These are phyloP conservation scores for Ctenicera cuprea DNA, from an alignment of 2,888 invertebrate species.

Conservation along the genomic window DNA sequence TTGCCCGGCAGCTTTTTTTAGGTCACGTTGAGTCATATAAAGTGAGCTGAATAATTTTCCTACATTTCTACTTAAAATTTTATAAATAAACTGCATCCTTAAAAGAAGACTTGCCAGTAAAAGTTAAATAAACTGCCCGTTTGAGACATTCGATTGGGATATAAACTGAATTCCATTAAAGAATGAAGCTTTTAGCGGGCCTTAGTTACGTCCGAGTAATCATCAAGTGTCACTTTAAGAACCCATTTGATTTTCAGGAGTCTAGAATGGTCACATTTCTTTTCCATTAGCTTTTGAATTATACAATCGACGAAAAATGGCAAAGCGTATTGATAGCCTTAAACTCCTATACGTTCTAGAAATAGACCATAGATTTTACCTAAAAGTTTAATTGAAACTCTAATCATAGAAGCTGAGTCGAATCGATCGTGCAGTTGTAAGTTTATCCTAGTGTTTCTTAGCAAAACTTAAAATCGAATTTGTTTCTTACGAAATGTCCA, in stretches of 20 bases:
- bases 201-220: constrained; percentile 52
- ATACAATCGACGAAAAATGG: constrained; percentile 59
- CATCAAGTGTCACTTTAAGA: constrained; percentile 52
- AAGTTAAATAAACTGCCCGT: constrained; percentile 29
- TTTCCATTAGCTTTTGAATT: constrained; percentile 67
- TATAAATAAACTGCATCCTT: constrained; percentile 13
- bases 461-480: too few relatives aligned
- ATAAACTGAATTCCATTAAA: constrained; percentile 51
- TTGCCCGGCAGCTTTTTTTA: not conserved
- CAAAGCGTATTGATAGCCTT: not conserved
- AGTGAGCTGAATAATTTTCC: not conserved
- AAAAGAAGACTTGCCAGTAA: constrained; percentile 20
- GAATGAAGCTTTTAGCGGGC: constrained; percentile 44
- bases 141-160: constrained; percentile 32
- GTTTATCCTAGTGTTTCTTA: too few relatives aligned
- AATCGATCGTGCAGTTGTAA: too few relatives aligned
- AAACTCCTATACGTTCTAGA: too few relatives aligned
- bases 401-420: too few relatives aligned
- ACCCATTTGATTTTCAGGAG: constrained; percentile 50
- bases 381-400: too few relatives aligned
- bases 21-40: not conserved
- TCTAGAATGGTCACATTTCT: constrained; percentile 60
- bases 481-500: too few relatives aligned
- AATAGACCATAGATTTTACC: too few relatives aligned
- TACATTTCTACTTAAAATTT: not conserved